Evolutionary conservation across 2,888 invertebrate species (phyloP).

Genomic region (Ashinkailepas kermadecensis): DNA sequence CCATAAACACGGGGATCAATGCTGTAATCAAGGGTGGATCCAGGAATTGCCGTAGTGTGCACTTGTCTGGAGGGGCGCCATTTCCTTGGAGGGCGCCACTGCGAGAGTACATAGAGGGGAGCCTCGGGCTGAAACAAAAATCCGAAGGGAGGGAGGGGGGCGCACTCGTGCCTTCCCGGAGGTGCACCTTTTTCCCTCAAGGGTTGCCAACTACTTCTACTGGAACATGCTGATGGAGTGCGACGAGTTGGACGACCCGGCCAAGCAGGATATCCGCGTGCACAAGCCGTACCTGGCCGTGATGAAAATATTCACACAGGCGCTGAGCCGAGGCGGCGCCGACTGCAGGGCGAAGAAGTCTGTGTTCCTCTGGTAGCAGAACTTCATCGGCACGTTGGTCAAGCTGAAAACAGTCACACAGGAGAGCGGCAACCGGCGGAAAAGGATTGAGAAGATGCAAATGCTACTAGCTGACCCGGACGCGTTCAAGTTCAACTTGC

Average conservation of each 20-base stretch:
- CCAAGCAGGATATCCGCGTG: constrained; percentile 62
- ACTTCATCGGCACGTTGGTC: constrained; percentile 84
- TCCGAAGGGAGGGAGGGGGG: too few species aligned
- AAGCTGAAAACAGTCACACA: constrained; percentile 75
- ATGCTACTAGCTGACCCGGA: too few species aligned
- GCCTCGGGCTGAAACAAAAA: too few species aligned
- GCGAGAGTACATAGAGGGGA: too few species aligned
- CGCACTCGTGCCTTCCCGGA: too few species aligned
- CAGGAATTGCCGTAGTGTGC: too few species aligned
- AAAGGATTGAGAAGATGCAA: constrained; percentile 46
- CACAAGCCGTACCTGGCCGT: constrained; percentile 82
- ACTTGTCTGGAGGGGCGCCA: too few species aligned
- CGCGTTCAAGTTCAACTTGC: too few species aligned
- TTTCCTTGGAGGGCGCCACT: too few species aligned
- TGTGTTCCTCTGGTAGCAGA: constrained; percentile 74
- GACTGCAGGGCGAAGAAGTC: constrained; percentile 47
- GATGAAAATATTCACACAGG: constrained; percentile 75
- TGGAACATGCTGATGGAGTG: constrained; percentile 19
- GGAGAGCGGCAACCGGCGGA: constrained; percentile 83
- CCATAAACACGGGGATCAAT: too few species aligned
- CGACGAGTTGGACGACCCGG: constrained; percentile 31
- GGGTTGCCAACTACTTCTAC: not conserved
- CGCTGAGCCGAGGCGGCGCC: constrained; percentile 41
- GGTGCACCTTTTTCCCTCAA: too few species aligned
- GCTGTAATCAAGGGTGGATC: too few species aligned